Evolutionary conservation across 2,113 vertebrate genomes (phyloP).

Genomic region (Chunga burmeisteri): DNA sequence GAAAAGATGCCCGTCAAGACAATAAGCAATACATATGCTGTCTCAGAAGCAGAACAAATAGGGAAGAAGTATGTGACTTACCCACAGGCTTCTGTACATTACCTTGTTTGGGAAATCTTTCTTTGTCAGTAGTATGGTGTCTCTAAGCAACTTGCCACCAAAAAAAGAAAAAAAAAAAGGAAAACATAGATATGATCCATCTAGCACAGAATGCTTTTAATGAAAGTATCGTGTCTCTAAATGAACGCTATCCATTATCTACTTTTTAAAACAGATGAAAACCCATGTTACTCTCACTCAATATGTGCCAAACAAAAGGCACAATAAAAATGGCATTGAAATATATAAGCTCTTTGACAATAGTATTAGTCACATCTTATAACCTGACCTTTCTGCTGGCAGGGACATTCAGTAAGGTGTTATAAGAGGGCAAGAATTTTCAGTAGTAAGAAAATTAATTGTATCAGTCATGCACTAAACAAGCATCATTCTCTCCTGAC

Average conservation of each 20-base stretch:
- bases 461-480: slow-evolving; percentile 34
- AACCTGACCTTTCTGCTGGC: slow-evolving; percentile 63
- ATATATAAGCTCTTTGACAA: slow-evolving; percentile 57
- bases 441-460: slow-evolving; percentile 55
- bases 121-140: slow-evolving; percentile 29
- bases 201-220: slow-evolving; percentile 47
- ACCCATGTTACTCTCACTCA: slow-evolving; percentile 38
- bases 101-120: slow-evolving; percentile 40
- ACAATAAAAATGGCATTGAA: slow-evolving; percentile 59
- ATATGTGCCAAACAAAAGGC: slow-evolving; percentile 52
- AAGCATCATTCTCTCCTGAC: neutral
- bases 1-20: neutral
- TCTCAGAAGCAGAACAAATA: slow-evolving; percentile 15
- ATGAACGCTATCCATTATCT: slow-evolving; percentile 47
- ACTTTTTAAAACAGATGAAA: slow-evolving; percentile 54
- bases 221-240: slow-evolving; percentile 50
- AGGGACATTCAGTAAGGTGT: slow-evolving; percentile 53
- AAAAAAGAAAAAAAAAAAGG: neutral
- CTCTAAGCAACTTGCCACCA: slow-evolving; percentile 28
- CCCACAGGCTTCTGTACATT: slow-evolving; percentile 14
- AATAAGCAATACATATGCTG: neutral
- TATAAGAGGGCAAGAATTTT: slow-evolving; percentile 53
- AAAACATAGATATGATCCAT: slow-evolving; percentile 47
- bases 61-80: slow-evolving; percentile 21
- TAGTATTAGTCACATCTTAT: slow-evolving; percentile 58